phyloP scores from a whole-genome alignment of 2,888 invertebrate species.

The Patella caerulea region DNA sequence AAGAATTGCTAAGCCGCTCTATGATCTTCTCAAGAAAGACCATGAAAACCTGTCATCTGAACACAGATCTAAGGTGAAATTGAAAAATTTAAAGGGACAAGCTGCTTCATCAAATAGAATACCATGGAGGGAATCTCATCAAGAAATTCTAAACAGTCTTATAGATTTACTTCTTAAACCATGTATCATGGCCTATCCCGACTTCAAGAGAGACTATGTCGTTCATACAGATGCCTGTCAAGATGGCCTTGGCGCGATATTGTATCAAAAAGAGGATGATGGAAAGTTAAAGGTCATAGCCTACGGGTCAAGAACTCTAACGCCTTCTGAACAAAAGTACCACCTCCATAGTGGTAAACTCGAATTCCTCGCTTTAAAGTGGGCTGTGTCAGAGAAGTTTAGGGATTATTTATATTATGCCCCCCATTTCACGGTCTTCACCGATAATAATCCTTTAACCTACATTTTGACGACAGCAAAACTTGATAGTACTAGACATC shows the following conservation, averaged over 20 bases:
- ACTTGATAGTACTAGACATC: constrained; percentile 14
- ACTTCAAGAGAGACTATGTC: constrained; percentile 15
- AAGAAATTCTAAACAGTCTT: constrained; percentile 6
- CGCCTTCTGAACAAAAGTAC: constrained; percentile 16
- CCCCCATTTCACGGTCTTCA: constrained; percentile 18
- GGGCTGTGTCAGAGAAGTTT: constrained; percentile 27
- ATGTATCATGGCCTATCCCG: constrained; percentile 15
- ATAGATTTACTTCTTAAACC: constrained; percentile 2
- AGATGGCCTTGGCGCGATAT: constrained; percentile 22
- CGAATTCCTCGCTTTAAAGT: constrained; percentile 28
- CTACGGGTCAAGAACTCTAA: constrained; percentile 26
- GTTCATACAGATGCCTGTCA: constrained; percentile 26
- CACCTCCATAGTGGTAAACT: constrained; percentile 25
- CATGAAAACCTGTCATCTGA: background rate
- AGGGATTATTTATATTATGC: constrained; percentile 29
- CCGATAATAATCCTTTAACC: constrained; percentile 25
- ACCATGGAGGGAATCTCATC: constrained; percentile 20
- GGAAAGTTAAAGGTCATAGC: constrained; percentile 22
- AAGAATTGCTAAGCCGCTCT: constrained; percentile 23
- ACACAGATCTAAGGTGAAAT: no score
- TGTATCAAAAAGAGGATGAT: constrained; percentile 19
- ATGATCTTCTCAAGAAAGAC: constrained; percentile 17
- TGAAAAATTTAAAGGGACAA: background rate
- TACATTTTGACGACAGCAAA: constrained; percentile 17
- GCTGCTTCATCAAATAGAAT: background rate